Percentiles rank a stretch among this genome's conserved stretches.
Evolutionary conservation across 2,797 vertebrate genomes (phyloP).

Genomic region (Coregonus suidteri): DNA sequence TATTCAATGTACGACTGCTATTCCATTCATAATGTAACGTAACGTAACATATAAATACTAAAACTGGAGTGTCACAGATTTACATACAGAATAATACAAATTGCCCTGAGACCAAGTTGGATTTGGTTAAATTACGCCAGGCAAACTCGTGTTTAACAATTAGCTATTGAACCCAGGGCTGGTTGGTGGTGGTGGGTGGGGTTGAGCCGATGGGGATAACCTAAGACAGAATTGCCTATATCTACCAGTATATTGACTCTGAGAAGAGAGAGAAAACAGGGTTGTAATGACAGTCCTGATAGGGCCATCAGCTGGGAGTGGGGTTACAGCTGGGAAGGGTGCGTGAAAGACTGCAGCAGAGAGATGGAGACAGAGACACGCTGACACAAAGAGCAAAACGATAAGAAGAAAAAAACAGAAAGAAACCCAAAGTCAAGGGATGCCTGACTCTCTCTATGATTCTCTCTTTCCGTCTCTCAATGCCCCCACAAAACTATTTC

Average conservation of each 20-base stretch:
- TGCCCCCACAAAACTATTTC: constrained; percentile 4
- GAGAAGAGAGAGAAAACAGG: constrained; percentile 53
- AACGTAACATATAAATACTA: too few species aligned
- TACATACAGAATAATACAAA: too few species aligned
- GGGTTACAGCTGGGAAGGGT: constrained; percentile 48
- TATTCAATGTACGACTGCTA: too few species aligned
- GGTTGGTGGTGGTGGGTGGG: background rate
- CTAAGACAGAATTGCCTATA: constrained; percentile 50
- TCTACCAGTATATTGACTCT: constrained; percentile 40
- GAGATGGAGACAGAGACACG: background rate
- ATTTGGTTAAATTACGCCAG: background rate
- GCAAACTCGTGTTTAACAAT: background rate
- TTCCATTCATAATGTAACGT: too few species aligned
- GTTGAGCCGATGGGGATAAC: constrained; percentile 15
- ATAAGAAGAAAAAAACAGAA: background rate
- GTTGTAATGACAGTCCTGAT: constrained; percentile 61
- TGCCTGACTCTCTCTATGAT: background rate
- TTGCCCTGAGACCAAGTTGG: background rate
- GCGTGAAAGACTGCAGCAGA: background rate
- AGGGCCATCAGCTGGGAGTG: constrained; percentile 60
- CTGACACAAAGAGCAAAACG: background rate
- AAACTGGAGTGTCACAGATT: too few species aligned
- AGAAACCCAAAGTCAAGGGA: constrained; percentile 1
- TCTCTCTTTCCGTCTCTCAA: background rate
- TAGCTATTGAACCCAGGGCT: background rate